These are phyloP conservation scores for Sisyra nigra DNA, from an alignment of 2,888 invertebrate genomes.

Conservation along the genomic window DNA sequence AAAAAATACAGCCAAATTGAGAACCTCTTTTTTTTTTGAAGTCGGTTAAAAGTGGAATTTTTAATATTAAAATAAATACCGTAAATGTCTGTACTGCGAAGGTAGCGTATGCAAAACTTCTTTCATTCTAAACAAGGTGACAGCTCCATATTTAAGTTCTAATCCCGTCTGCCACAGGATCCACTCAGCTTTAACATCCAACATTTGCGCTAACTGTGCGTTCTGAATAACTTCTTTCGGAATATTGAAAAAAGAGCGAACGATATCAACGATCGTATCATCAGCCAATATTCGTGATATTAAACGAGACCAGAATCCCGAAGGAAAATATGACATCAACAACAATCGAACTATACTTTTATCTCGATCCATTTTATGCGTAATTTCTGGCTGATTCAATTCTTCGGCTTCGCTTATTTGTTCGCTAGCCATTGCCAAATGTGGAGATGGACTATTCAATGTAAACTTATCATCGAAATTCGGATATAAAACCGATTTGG, in stretches of 20 bases:
- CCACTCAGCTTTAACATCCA: conserved; percentile 72
- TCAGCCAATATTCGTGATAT: conserved; percentile 87
- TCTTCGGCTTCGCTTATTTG: conserved; percentile 15
- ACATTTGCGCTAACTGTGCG: conserved; percentile 36
- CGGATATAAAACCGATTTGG: conserved; percentile 27
- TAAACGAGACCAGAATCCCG: conserved; percentile 94
- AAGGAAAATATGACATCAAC: conserved; percentile 92
- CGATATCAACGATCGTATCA: conserved; percentile 63
- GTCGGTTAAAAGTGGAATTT: too few relatives aligned
- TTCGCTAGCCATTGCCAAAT: neutral
- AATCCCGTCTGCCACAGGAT: conserved; percentile 87
- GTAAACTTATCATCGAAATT: conserved; percentile 23
- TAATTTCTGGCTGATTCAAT: conserved; percentile 19
- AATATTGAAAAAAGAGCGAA: conserved; percentile 52
- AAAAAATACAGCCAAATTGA: too few relatives aligned
- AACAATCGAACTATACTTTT: conserved; percentile 57
- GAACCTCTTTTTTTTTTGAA: too few relatives aligned
- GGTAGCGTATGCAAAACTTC: conserved; percentile 48
- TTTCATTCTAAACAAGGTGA: conserved; percentile 64
- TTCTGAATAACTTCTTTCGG: conserved; percentile 56
- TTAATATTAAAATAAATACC: conserved; percentile 5
- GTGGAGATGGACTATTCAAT: conserved; percentile 20
- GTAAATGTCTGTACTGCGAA: conserved; percentile 28
- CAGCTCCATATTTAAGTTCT: conserved; percentile 68
- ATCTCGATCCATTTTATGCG: conserved; percentile 33